Evolutionary conservation across 1,140 invertebrate species (phyloP).

Genomic region (Chymomyza costata): DNA sequence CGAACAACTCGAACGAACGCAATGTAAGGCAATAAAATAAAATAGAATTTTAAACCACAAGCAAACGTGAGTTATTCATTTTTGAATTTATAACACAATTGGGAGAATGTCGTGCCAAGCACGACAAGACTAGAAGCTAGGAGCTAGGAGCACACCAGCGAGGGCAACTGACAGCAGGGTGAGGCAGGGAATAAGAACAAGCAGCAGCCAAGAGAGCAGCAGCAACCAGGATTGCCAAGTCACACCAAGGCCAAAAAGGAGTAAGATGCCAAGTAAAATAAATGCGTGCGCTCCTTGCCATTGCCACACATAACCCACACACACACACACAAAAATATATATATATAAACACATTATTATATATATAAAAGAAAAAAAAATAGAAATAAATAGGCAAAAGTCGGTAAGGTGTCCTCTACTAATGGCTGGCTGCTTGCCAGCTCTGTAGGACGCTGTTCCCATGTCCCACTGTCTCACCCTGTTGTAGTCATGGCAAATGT

Average conservation of each 20-base stretch:
- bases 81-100: conserved; percentile 73
- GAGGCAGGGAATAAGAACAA: neutral
- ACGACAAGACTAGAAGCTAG: too few species aligned
- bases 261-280: conserved; percentile 42
- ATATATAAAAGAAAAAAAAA: too few species aligned
- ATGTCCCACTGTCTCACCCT: too few species aligned
- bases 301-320: conserved; percentile 36
- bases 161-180: neutral
- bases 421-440: too few species aligned
- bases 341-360: too few species aligned
- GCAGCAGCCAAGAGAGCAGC: neutral
- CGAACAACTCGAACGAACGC: too few species aligned
- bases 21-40: conserved; percentile 56
- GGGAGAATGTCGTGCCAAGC: conserved; percentile 44
- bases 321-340: too few species aligned
- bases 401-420: too few species aligned
- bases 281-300: conserved; percentile 37
- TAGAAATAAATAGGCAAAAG: too few species aligned
- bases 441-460: too few species aligned
- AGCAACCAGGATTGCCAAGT: neutral
- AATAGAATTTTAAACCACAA: conserved; percentile 67
- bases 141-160: conserved; percentile 45
- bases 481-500: too few species aligned
- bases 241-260: conserved; percentile 47
- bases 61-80: conserved; percentile 72